Conservation (phyloP, 2,888 invertebrate species). For the Sycophila texana region DNA sequence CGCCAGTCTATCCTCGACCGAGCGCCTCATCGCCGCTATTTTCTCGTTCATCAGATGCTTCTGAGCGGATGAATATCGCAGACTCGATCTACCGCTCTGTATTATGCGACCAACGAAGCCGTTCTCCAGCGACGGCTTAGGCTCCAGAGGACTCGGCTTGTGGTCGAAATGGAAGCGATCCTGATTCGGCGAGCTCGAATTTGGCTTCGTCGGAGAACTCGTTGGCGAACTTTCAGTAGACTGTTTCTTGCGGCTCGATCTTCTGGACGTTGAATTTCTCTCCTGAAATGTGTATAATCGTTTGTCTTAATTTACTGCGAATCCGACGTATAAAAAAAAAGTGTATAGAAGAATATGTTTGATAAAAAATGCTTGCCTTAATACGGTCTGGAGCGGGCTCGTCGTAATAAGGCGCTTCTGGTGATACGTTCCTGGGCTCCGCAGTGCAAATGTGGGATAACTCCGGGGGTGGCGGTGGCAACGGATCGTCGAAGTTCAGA, state of each 20-base stretch:
- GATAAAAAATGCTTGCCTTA: conserved; percentile 24
- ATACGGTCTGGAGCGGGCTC: conserved; percentile 36
- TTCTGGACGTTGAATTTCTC: conserved; percentile 67
- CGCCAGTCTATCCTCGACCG: conserved; percentile 64
- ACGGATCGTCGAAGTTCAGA: conserved; percentile 80
- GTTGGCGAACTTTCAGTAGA: conserved; percentile 62
- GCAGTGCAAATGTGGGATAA: conserved; percentile 50
- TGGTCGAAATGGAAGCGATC: conserved; percentile 56
- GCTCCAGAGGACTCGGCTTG: conserved; percentile 55
- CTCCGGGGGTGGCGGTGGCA: conserved; percentile 82
- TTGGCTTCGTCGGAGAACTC: conserved; percentile 61
- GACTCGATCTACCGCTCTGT: conserved; percentile 63
- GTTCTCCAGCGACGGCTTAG: conserved; percentile 64
- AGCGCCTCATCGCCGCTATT: conserved; percentile 69
- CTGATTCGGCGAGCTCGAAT: conserved; percentile 59
- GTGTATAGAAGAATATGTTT: neutral
- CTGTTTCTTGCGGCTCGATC: conserved; percentile 66
- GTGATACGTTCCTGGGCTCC: conserved; percentile 64
- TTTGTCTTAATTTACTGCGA: conserved; percentile 48
- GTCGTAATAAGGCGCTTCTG: conserved; percentile 42
- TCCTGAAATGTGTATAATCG: conserved; percentile 53
- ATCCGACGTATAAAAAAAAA: no score
- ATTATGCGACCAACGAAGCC: conserved; percentile 54
- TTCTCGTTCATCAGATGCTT: conserved; percentile 77
- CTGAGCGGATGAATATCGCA: conserved; percentile 76